Conservation (phyloP, 2,888 invertebrate species). For the Erebia epiphron region DNA sequence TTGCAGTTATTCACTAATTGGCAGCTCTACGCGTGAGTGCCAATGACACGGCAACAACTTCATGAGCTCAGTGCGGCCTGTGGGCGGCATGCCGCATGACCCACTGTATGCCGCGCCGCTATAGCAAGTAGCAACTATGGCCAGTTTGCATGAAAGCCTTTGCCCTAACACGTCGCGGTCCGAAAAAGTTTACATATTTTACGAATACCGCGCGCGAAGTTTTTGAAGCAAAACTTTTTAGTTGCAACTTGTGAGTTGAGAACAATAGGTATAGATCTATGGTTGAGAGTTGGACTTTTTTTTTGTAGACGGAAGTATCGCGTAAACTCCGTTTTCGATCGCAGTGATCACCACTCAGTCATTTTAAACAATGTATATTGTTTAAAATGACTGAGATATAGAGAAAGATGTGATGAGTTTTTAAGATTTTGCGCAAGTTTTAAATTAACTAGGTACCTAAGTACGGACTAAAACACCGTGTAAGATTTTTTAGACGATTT, state of each 20-base stretch:
- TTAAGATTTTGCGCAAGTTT: too few relatives aligned
- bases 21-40: conserved; percentile 54
- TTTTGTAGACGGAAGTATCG: too few relatives aligned
- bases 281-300: too few relatives aligned
- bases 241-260: too few relatives aligned
- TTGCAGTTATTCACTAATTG: conserved; percentile 28
- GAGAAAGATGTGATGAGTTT: neutral
- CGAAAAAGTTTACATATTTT: conserved; percentile 22
- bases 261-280: too few relatives aligned
- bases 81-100: conserved; percentile 72
- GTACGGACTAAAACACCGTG: too few relatives aligned
- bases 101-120: conserved; percentile 53
- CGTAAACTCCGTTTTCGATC: neutral
- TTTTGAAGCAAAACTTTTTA: conserved; percentile 8
- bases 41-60: conserved; percentile 68
- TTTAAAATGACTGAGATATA: too few relatives aligned
- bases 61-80: conserved; percentile 75
- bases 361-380: too few relatives aligned
- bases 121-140: conserved; percentile 38
- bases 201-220: conserved; percentile 48
- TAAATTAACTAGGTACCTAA: too few relatives aligned
- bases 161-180: conserved; percentile 49
- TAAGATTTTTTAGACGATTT: too few relatives aligned
- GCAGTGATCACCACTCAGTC: too few relatives aligned
- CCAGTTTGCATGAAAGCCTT: conserved; percentile 60